A percentile compares a stretch with the other conserved stretches of the same genome.
phyloP scores from a whole-genome alignment of 2,113 vertebrate species.

The Cathartes aura region DNA sequence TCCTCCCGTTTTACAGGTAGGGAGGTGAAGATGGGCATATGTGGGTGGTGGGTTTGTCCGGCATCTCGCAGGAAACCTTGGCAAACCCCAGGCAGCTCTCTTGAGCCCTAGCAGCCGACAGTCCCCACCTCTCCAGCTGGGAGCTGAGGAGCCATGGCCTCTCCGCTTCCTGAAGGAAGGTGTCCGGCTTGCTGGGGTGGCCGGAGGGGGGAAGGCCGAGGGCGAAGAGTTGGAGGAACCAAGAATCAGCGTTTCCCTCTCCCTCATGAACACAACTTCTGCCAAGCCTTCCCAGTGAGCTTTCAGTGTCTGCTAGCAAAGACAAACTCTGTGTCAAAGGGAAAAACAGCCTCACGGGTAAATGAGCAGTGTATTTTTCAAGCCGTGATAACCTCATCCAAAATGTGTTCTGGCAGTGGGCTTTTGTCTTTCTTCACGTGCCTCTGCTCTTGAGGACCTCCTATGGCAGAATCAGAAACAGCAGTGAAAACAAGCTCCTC shows the following conservation, averaged over 20 bases:
- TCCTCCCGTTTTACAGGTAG: neutral
- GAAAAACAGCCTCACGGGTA: neutral
- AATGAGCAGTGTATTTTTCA: neutral
- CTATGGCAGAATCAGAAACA: neutral
- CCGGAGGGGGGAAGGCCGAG: fast-evolving
- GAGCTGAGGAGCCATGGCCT: neutral
- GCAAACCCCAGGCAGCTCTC: neutral
- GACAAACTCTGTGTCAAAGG: neutral
- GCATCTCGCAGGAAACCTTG: neutral
- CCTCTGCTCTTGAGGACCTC: neutral
- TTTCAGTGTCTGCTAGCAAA: neutral
- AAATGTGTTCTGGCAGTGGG: neutral
- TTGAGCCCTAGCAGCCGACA: fast-evolving
- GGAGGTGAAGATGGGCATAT: neutral
- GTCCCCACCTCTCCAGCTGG: fast-evolving
- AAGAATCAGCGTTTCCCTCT: neutral
- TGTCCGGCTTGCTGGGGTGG: neutral
- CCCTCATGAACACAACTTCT: neutral
- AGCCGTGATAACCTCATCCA: neutral
- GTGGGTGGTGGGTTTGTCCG: neutral
- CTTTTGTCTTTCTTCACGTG: neutral
- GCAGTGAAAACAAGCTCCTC: neutral
- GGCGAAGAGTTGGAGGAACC: neutral
- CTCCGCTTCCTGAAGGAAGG: neutral
- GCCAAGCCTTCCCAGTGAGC: neutral